phyloP scores from a whole-genome alignment of 2,113 vertebrate genomes.

The Atrichornis clamosus region DNA sequence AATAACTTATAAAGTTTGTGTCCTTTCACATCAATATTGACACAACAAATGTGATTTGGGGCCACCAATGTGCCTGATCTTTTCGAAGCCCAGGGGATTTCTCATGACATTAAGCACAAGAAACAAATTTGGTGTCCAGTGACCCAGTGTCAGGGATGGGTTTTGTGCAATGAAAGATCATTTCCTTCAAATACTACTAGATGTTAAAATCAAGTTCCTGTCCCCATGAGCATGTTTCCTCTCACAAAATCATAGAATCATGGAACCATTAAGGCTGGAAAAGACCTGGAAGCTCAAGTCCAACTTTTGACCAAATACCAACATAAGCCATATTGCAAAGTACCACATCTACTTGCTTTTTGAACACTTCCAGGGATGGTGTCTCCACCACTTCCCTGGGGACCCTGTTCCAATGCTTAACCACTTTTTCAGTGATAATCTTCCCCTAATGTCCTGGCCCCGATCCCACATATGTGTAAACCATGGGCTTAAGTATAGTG shows the following conservation, averaged over 20 bases:
- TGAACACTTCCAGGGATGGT: not conserved
- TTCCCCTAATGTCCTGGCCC: not conserved
- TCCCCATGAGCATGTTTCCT: not conserved
- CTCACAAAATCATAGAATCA: not conserved
- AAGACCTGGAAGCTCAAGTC: not conserved
- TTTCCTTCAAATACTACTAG: not conserved
- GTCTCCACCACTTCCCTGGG: not conserved
- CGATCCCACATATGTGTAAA: rapidly evolving
- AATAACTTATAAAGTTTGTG: not conserved
- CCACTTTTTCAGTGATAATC: not conserved
- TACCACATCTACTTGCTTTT: not conserved
- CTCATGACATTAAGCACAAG: not conserved
- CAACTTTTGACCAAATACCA: not conserved
- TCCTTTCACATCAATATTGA: not conserved
- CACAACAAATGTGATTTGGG: not conserved
- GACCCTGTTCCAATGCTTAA: not conserved
- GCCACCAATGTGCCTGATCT: not conserved
- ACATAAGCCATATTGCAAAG: not conserved
- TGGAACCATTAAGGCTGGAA: not conserved
- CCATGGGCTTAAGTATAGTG: not conserved
- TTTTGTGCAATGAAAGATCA: not conserved
- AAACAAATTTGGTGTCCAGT: not conserved
- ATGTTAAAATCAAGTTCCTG: not conserved
- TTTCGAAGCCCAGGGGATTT: not conserved
- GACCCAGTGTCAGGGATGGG: not conserved